phyloP scores from a whole-genome alignment of 2,888 invertebrate genomes.

The Dione vanillae region DNA sequence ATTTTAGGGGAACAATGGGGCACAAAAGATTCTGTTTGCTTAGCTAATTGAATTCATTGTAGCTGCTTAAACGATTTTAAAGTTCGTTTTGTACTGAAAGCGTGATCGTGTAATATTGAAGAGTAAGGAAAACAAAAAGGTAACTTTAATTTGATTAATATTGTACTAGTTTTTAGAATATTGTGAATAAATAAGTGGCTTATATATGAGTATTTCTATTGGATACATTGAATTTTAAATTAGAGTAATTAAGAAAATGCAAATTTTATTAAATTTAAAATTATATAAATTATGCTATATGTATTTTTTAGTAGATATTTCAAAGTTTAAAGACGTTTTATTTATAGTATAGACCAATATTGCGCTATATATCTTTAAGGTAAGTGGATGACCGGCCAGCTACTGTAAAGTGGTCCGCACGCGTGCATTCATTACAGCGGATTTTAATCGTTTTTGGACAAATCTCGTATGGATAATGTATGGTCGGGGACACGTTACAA shows the following conservation, averaged over 20 bases:
- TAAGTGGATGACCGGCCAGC: slow-evolving; percentile 11
- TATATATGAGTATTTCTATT: no score
- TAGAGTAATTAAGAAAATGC: no score
- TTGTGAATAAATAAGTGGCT: no score
- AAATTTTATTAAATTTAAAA: no score
- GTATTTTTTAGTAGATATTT: neutral
- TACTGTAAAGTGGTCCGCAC: slow-evolving; percentile 48
- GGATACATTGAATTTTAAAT: no score
- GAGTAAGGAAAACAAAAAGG: no score
- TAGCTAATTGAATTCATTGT: slow-evolving; percentile 81
- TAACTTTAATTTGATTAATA: no score
- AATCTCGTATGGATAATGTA: slow-evolving; percentile 40
- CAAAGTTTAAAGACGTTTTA: neutral
- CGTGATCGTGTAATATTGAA: no score
- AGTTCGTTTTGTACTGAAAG: slow-evolving; percentile 53
- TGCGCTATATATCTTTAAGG: slow-evolving; percentile 2
- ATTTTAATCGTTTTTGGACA: slow-evolving; percentile 54
- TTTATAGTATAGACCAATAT: neutral
- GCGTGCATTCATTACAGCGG: slow-evolving; percentile 59
- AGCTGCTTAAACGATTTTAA: slow-evolving; percentile 73
- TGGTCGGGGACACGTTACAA: slow-evolving; percentile 32
- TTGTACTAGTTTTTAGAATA: no score
- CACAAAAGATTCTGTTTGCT: slow-evolving; percentile 72
- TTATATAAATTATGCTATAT: no score
- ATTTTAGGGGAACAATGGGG: slow-evolving; percentile 56